These are phyloP conservation scores for Mastigias papua DNA, from an alignment of 30 jellyfish, hydroid and myxozoan genomes.

Conservation along the genomic window DNA sequence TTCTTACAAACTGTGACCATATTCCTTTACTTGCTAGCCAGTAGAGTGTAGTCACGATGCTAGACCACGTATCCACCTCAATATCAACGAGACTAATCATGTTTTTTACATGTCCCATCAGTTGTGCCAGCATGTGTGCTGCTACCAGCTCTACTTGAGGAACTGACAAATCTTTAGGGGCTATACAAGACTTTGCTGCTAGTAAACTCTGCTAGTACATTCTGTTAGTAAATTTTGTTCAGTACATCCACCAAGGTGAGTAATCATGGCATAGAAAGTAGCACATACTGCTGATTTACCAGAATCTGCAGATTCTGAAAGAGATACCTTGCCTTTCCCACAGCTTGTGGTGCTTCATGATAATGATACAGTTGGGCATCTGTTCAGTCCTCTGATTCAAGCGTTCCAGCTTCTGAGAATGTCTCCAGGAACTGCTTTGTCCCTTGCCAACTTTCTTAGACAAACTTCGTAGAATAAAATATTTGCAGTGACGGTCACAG, in stretches of 20 bases:
- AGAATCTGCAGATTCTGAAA: conserved; percentile 42
- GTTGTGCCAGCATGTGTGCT: conserved; percentile 68
- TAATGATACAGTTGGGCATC: conserved; percentile 11
- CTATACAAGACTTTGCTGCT: conserved; percentile 49
- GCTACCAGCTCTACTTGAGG: conserved; percentile 55
- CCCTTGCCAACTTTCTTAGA: conserved; percentile 15
- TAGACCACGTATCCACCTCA: conserved; percentile 53
- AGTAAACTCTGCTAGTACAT: conserved; percentile 21
- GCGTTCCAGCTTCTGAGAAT: conserved; percentile 5
- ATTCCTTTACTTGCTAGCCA: conserved; percentile 70
- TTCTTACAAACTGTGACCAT: conserved; percentile 61
- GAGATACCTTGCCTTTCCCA: conserved; percentile 17
- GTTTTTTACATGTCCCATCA: conserved; percentile 33
- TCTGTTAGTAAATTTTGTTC: too few species aligned
- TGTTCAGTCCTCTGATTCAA: conserved; percentile 16
- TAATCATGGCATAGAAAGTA: not conserved
- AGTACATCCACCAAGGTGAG: conserved; percentile 1
- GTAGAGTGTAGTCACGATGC: conserved; percentile 53
- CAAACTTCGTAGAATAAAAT: conserved; percentile 4
- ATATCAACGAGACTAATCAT: conserved; percentile 13
- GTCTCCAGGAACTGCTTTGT: conserved; percentile 8
- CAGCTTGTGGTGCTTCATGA: conserved; percentile 4
- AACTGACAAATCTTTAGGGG: conserved; percentile 6
- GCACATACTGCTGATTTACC: conserved; percentile 25
- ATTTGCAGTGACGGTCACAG: not conserved